Evolutionary conservation across 1,140 invertebrate genomes (phyloP), one percentile per base, ranked within the genome.

Genomic region (Manduca sexta): DNA sequence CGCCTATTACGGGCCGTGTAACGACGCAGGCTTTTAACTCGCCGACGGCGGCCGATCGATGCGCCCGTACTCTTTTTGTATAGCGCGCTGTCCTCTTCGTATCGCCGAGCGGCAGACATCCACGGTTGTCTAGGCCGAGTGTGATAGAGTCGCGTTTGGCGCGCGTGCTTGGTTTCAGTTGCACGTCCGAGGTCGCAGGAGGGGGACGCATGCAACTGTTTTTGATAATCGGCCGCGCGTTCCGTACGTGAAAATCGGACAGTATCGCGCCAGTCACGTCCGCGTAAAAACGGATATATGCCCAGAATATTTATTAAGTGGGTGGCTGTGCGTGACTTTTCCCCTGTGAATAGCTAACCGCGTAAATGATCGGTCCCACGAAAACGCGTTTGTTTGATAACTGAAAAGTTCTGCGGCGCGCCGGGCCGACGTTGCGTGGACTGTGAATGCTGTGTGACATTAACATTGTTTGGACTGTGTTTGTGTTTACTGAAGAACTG

Each of bases 241-340:
- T 80, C 81, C 60, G 75, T 84, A 84, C 81, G 81, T 85, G 81
- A 78, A 81, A 76, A 81, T 79, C 79, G 81, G 75, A 74, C 81
- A 81, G 79, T 82, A 65, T 62, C 63, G 68, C 65, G 71, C 53
- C 68, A 69, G 81, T 82, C 81, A 84, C 81, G 81, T 84, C 70
- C 74, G 63, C 81, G 81, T 83, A 81, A 83, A 84, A 84, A 84
- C 81, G 77, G 81, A 84, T 82, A 83, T 83, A 84, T 81, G 81
- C 81, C 77, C 79, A 75, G 81, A 84, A 84, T 84, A 84, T 84
- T 84, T 83, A 84, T 85, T 84, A 82, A 83, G 81, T 83, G 81
- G 77, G 81, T 83, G 81, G 77, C 58, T 79, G 81, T 80, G 81
- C 81, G 81, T 84, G 81, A 84, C 81, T 81, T 83, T 78, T 81